Evolutionary conservation across 2,888 invertebrate genomes (phyloP).

Genomic region (Lacanobia wlatinum): DNA sequence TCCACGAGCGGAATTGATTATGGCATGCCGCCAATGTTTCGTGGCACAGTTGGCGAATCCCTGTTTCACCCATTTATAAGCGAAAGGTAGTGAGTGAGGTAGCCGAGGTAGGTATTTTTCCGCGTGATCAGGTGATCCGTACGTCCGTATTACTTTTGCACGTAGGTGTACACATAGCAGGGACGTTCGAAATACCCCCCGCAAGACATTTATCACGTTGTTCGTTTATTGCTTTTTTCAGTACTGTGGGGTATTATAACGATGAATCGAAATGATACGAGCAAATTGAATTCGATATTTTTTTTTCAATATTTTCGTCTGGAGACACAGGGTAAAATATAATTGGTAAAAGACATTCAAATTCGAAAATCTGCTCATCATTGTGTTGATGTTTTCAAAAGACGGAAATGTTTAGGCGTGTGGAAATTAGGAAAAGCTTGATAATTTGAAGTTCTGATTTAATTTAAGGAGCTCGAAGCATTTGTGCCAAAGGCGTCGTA

Average conservation of each 20-base stretch:
- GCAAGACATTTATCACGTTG: conserved; percentile 47
- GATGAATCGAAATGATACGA: conserved; percentile 31
- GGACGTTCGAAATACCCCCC: conserved; percentile 32
- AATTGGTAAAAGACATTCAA: not conserved
- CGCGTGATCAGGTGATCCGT: conserved; percentile 51
- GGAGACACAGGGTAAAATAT: not conserved
- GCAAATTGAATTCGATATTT: conserved; percentile 29
- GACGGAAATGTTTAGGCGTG: conserved; percentile 5
- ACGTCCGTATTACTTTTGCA: conserved; percentile 43
- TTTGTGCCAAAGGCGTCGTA: conserved; percentile 20
- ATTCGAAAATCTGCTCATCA: not conserved
- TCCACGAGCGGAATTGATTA: conserved; percentile 68
- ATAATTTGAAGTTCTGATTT: conserved; percentile 30
- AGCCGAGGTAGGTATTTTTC: conserved; percentile 51
- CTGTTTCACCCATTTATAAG: conserved; percentile 61
- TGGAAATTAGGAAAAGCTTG: conserved; percentile 33
- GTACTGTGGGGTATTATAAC: conserved; percentile 19
- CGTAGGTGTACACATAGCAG: conserved; percentile 36
- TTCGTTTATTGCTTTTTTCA: conserved; percentile 51
- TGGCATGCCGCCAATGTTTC: conserved; percentile 68
- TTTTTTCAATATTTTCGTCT: conserved; percentile 7
- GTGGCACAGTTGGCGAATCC: conserved; percentile 66
- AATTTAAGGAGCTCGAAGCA: conserved; percentile 35
- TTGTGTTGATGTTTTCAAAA: conserved; percentile 32
- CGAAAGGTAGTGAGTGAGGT: conserved; percentile 42